A percentile compares a stretch with the other conserved stretches of the same genome.
Evolutionary conservation across 2,888 invertebrate genomes (phyloP).

Genomic region (Diploptera punctata): DNA sequence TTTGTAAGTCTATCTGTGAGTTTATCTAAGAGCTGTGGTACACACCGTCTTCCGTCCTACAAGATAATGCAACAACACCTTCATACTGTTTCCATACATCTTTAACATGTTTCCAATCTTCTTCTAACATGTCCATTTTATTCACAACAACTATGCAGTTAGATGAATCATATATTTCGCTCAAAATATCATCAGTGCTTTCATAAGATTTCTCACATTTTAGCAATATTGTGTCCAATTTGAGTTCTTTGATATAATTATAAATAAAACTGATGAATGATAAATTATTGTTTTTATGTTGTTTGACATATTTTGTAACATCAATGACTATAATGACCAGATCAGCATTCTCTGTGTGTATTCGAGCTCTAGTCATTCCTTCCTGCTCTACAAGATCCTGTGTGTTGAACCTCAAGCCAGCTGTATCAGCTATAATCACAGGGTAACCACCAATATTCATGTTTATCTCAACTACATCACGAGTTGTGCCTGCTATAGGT

Average conservation of each 20-base stretch:
- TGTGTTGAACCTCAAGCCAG: constrained; percentile 71
- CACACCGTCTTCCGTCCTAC: constrained; percentile 64
- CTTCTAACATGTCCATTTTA: constrained; percentile 66
- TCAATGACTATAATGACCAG: constrained; percentile 64
- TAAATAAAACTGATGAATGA: too few species aligned
- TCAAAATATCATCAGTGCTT: constrained; percentile 29
- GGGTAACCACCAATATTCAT: constrained; percentile 81
- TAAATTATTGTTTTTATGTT: too few species aligned
- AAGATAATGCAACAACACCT: constrained; percentile 63
- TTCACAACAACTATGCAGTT: constrained; percentile 65
- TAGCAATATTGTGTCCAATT: neutral
- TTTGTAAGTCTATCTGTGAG: constrained; percentile 58
- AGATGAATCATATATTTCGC: constrained; percentile 40
- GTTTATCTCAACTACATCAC: constrained; percentile 79
- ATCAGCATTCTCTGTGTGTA: constrained; percentile 60
- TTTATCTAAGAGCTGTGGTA: constrained; percentile 57
- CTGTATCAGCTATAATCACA: constrained; percentile 82
- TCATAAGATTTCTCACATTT: constrained; percentile 45
- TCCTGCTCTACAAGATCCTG: constrained; percentile 75
- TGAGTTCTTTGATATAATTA: constrained; percentile 50
- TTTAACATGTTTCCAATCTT: constrained; percentile 46
- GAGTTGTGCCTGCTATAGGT: constrained; percentile 81
- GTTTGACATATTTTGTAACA: constrained; percentile 47
- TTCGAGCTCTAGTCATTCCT: constrained; percentile 71
- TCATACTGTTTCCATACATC: constrained; percentile 45